phyloP scores from a whole-genome alignment of 2,888 invertebrate species.

The Portevinia maculata region DNA sequence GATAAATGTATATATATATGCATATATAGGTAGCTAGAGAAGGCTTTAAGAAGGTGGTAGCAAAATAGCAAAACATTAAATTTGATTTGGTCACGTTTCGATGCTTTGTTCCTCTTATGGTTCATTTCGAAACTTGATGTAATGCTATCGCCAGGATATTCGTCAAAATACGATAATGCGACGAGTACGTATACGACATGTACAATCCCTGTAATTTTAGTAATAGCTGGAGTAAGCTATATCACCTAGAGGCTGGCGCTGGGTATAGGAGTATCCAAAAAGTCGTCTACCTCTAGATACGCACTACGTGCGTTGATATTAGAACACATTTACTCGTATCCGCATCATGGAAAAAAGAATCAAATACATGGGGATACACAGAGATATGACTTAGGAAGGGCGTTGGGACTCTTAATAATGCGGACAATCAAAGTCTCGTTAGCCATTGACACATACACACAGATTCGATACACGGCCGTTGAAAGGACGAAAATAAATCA shows the following conservation, averaged over 20 bases:
- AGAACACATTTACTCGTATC: constrained; percentile 26
- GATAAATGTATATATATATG: constrained; percentile 6
- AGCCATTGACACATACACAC: constrained; percentile 38
- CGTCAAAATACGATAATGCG: constrained; percentile 71
- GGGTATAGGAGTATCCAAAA: not conserved
- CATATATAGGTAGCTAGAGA: not conserved
- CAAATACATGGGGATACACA: constrained; percentile 34
- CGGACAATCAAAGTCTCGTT: constrained; percentile 70
- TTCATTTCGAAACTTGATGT: constrained; percentile 78
- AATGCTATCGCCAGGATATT: constrained; percentile 72
- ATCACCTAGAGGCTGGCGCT: too few relatives aligned
- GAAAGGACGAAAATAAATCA: not conserved
- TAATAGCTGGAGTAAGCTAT: constrained; percentile 11
- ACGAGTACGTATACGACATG: constrained; percentile 51
- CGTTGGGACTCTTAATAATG: constrained; percentile 50
- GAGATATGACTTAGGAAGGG: constrained; percentile 1
- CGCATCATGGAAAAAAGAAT: constrained; percentile 20
- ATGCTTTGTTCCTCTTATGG: constrained; percentile 82
- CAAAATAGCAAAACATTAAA: constrained; percentile 79
- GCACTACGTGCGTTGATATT: constrained; percentile 25
- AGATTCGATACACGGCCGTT: not conserved
- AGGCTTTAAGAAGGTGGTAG: constrained; percentile 39
- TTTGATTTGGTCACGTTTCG: constrained; percentile 82
- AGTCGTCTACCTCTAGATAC: too few relatives aligned
- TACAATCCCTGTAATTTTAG: not conserved